Base-by-base conservation (phyloP, 2,888 invertebrate genomes). In the Diaphora mendica region DNA sequence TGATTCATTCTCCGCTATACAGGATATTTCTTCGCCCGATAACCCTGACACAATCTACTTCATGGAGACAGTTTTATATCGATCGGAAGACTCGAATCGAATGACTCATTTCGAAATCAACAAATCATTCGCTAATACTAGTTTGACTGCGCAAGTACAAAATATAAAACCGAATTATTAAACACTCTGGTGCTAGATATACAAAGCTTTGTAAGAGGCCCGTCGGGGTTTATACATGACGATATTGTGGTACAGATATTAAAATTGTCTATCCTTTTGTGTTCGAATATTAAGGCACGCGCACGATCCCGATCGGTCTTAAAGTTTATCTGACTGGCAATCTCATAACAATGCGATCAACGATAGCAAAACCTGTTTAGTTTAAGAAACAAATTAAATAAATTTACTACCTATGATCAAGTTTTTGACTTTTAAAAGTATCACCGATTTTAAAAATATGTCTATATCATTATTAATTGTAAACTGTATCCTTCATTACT, bases 321-420 rank as follows among this genome's bases (percentile, higher is more conserved):
- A 33, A n/a, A 55, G 69, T 68, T 64, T 65, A 17, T 73, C 26
- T 73, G 33, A 33, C 48, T 67, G 35, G 44, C 23, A 59, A 64
- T 75, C 68, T 66, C 44, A 59, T 30, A 70, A 80, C 81, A 81
- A 76, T 74, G 35, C 26, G 71, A 65, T 68, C 20, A 80, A 75
- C 71, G 64, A 74, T 73, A 66, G 66, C 55, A 26, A 17, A 23
- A 70, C 68, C 33, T 51, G 55, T 68, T 68, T 39, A n/a, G 51
- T 55, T 68, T 8, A 8, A 51, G 35, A 68, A 33, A 68, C 55
- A 35, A 35, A 51, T 15, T 51, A 26, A n/a, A 26, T 30, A 62
- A 5, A 55, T 51, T 51, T 23, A 51, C 2, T 51, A n/a, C n/a
- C n/a, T n/a, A 9, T 9, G 8, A 51, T n/a, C 11, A 55, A 55